Conservation (phyloP, 1,140 invertebrate genomes). For the Ceratosolen fusciceps region DNA sequence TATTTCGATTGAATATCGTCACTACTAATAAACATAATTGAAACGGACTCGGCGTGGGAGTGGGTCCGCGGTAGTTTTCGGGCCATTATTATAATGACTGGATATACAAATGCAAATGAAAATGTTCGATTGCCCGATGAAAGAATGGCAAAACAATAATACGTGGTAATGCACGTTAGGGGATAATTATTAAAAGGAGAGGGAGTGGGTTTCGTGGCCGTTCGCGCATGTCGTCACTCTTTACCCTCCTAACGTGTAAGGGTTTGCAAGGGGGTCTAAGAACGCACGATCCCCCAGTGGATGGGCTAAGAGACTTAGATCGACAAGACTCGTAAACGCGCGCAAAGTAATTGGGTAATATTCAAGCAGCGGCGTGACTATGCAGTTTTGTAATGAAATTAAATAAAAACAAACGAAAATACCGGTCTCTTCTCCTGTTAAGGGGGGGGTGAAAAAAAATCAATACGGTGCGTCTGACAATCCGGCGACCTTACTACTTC, state of each 20-base stretch:
- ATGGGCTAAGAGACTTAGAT: no score
- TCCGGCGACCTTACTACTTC: constrained; percentile 26
- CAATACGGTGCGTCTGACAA: constrained; percentile 48
- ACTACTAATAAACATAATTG: constrained; percentile 59
- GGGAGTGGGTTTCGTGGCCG: no score
- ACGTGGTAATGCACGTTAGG: background rate
- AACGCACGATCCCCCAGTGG: no score
- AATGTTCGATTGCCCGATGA: no score
- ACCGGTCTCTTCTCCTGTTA: constrained; percentile 22
- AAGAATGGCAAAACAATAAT: no score
- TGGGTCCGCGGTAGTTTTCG: constrained; percentile 30
- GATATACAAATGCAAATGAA: constrained; percentile 31
- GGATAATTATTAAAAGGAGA: background rate
- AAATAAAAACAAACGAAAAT: constrained; percentile 1
- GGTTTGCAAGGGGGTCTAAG: no score
- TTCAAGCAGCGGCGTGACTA: no score
- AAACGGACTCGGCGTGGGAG: constrained; percentile 51
- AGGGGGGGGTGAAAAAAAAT: constrained; percentile 44
- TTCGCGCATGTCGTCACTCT: no score
- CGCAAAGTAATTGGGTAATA: no score
- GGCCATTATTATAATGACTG: constrained; percentile 41
- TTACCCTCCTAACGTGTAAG: no score
- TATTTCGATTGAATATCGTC: constrained; percentile 47
- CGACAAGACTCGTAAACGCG: no score
- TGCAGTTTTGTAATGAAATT: no score